Evolutionary conservation across 2,113 vertebrate species (phyloP).

Genomic region (Malurus elegans): DNA sequence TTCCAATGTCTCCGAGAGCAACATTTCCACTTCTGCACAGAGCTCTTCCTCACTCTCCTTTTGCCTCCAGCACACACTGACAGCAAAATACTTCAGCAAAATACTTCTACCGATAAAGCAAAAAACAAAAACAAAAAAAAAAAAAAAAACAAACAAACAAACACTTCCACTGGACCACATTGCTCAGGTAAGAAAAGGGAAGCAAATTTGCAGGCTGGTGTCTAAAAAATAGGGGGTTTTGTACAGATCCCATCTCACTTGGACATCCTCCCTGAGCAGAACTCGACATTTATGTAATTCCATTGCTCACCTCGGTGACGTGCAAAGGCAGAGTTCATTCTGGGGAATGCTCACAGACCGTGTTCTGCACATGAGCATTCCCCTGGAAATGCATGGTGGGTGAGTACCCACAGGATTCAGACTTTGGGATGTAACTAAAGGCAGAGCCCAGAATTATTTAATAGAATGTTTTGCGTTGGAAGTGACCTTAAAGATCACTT

Average conservation of each 20-base stretch:
- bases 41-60: not conserved
- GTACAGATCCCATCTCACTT: not conserved
- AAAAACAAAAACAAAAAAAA: not conserved
- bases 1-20: accelerated
- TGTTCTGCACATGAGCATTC: not conserved
- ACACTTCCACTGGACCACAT: no score
- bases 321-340: not conserved
- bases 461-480: not conserved
- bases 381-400: not conserved
- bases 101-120: not conserved
- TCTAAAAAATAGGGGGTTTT: not conserved
- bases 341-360: not conserved
- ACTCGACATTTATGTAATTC: not conserved
- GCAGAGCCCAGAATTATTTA: not conserved
- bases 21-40: not conserved
- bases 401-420: not conserved
- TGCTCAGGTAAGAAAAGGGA: not conserved
- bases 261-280: not conserved
- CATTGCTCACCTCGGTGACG: accelerated
- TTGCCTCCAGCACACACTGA: not conserved
- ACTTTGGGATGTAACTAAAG: not conserved
- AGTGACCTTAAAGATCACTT: accelerated
- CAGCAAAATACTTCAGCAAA: not conserved
- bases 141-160: no score
- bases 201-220: not conserved